These are phyloP conservation scores for Huso huso DNA, from an alignment of 2,797 vertebrate genomes.

Conservation along the genomic window DNA sequence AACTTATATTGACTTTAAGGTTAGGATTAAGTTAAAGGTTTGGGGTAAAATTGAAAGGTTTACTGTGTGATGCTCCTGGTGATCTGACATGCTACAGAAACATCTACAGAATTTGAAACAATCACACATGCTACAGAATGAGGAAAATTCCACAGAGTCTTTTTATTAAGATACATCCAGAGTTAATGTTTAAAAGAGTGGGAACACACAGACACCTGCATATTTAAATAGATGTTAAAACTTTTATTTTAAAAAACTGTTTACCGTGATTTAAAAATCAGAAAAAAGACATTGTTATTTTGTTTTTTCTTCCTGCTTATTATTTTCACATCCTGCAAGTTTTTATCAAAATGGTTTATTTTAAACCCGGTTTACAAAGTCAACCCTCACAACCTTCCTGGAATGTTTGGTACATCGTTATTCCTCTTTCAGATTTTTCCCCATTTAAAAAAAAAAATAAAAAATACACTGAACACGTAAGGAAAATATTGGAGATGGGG, in stretches of 20 bases:
- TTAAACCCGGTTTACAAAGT: constrained; percentile 58
- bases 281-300: constrained; percentile 40
- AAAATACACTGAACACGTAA: constrained; percentile 63
- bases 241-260: constrained; percentile 66
- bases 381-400: constrained; percentile 72
- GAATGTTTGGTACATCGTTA: constrained; percentile 73
- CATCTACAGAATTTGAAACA: background rate
- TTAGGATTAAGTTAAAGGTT: background rate
- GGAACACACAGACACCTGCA: constrained; percentile 75
- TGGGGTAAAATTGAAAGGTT: background rate
- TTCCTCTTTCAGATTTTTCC: constrained; percentile 69
- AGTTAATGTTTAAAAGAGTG: constrained; percentile 67
- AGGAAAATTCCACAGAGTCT: constrained; percentile 78
- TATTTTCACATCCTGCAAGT: constrained; percentile 56
- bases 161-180: constrained; percentile 95
- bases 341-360: constrained; percentile 68
- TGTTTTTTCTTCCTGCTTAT: constrained; percentile 46
- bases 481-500: constrained; percentile 35
- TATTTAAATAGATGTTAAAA: constrained; percentile 57
- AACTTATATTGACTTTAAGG: background rate
- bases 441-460: constrained; percentile 48
- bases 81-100: background rate
- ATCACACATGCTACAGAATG: constrained; percentile 30
- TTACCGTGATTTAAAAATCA: constrained; percentile 56
- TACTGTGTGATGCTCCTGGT: background rate